Conservation (phyloP, 2,113 vertebrate genomes). For the Mormoops blainvillei region DNA sequence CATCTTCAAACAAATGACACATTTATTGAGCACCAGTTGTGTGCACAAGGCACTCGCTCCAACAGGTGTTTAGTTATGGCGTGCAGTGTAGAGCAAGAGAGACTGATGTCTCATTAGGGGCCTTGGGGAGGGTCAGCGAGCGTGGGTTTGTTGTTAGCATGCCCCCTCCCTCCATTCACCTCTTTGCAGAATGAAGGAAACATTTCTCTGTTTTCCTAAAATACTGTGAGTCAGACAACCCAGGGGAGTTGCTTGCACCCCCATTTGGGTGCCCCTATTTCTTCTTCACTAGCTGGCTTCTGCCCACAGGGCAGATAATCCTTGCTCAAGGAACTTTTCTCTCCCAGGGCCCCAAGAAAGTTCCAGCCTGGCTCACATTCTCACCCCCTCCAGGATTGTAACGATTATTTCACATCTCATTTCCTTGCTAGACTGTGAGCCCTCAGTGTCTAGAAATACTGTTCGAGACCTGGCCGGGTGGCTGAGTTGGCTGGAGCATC, state of each 20-base stretch:
- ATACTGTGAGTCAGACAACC: not conserved
- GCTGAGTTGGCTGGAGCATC: no score
- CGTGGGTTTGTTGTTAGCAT: no score
- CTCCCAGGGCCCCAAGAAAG: not conserved
- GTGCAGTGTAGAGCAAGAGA: not conserved
- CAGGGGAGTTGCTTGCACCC: not conserved
- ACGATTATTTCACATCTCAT: not conserved
- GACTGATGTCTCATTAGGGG: not conserved
- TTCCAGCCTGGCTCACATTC: not conserved
- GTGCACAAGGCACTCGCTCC: not conserved
- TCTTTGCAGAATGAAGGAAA: not conserved
- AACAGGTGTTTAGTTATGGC: not conserved
- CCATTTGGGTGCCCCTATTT: not conserved
- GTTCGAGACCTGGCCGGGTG: not conserved
- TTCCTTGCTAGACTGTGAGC: not conserved
- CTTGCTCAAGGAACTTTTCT: not conserved
- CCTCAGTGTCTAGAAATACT: not conserved
- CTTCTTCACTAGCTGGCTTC: not conserved
- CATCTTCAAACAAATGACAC: constrained; percentile 48
- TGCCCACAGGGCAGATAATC: not conserved
- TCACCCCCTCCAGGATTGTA: not conserved
- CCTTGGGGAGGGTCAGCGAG: accelerated
- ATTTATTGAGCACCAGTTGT: not conserved
- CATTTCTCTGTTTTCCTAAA: not conserved
- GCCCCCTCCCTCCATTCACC: not conserved